Percentiles rank a stretch among this genome's conserved stretches.
These are phyloP conservation scores for Anguilla rostrata DNA, from an alignment of 2,113 vertebrate genomes.

Conservation along the genomic window DNA sequence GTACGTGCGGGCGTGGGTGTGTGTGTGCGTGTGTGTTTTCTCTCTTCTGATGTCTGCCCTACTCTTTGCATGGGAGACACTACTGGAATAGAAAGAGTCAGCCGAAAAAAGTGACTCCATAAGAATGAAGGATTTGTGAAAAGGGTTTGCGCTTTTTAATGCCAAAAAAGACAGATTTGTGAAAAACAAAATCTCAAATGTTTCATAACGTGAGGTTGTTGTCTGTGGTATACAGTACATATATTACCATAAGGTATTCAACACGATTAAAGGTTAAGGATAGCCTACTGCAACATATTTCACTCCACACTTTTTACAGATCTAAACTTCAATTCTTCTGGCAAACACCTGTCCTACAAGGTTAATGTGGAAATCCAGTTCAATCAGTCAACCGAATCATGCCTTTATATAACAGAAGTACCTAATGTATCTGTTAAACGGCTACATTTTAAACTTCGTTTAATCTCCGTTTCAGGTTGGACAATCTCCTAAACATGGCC, in stretches of 20 bases:
- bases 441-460: not conserved
- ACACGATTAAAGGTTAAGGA: not conserved
- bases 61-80: not conserved
- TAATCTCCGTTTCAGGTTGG: slow-evolving; percentile 70
- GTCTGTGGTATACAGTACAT: not conserved
- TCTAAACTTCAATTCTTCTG: not conserved
- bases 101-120: not conserved
- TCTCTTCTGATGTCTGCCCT: not conserved
- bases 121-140: not conserved
- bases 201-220: not conserved
- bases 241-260: not conserved
- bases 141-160: not conserved
- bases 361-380: not conserved
- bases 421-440: not conserved
- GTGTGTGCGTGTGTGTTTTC: not conserved
- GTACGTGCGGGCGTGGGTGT: not conserved
- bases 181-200: not conserved
- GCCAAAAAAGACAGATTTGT: not conserved
- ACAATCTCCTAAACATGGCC: slow-evolving; percentile 88
- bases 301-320: not conserved
- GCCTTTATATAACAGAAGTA: not conserved
- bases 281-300: not conserved
- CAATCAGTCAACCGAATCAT: not conserved
- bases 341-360: not conserved
- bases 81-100: not conserved